These are phyloP conservation scores for Malurus leucopterus DNA, from an alignment of 2,797 vertebrate species.

Conservation along the genomic window DNA sequence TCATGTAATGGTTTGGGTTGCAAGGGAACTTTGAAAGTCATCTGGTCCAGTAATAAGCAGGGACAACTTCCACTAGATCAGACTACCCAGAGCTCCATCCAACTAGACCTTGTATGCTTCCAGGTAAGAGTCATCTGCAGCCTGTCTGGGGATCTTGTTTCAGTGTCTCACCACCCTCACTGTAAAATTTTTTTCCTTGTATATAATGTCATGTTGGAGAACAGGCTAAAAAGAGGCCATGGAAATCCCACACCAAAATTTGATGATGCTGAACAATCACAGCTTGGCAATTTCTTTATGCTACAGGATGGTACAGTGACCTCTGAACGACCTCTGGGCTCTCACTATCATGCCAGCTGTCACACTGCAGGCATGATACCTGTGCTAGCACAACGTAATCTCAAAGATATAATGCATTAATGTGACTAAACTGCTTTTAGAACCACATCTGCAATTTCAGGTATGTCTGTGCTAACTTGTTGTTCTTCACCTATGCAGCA, in stretches of 20 bases:
- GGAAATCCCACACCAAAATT: neutral
- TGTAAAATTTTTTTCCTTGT: neutral
- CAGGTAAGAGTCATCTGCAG: neutral
- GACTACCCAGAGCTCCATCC: neutral
- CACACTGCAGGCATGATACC: neutral
- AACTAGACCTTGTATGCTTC: neutral
- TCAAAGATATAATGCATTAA: neutral
- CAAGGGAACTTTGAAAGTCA: neutral
- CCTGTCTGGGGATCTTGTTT: neutral
- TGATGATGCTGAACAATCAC: neutral
- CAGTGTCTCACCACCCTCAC: neutral
- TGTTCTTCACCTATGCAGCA: neutral
- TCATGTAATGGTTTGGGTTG: neutral
- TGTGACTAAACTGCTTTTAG: neutral
- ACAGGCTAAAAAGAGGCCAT: neutral
- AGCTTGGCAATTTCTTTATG: neutral
- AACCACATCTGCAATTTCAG: neutral
- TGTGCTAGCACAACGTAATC: neutral
- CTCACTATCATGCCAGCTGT: neutral
- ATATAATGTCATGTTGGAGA: neutral
- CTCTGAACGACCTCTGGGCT: neutral
- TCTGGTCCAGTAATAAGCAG: neutral
- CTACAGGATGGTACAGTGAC: neutral
- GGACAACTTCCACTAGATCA: neutral
- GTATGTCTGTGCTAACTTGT: neutral